These are phyloP conservation scores for Drosophila carrolli DNA, from an alignment of 1,140 invertebrate species.

Conservation along the genomic window DNA sequence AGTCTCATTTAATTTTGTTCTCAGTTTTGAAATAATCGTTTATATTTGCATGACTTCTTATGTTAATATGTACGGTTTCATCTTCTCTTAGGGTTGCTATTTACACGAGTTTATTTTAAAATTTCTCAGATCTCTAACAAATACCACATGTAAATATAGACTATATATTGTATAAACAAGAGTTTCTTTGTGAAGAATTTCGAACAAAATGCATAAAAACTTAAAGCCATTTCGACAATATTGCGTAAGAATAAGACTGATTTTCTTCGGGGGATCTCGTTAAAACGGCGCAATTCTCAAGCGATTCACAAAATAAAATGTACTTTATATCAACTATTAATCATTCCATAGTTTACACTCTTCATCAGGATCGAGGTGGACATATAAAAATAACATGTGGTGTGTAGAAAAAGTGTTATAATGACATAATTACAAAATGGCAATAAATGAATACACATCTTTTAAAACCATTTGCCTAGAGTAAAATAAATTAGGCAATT, in stretches of 20 bases:
- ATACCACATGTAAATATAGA: constrained; percentile 63
- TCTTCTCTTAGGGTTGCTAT: constrained; percentile 65
- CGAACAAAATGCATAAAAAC: constrained; percentile 46
- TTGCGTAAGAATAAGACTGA: constrained; percentile 36
- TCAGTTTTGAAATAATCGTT: constrained; percentile 49
- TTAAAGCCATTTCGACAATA: constrained; percentile 45
- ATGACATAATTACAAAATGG: constrained; percentile 72
- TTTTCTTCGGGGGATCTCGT: constrained; percentile 15
- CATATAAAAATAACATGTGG: constrained; percentile 47
- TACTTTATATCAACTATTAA: constrained; percentile 17
- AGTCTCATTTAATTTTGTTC: neutral
- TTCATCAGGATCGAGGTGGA: constrained; percentile 14
- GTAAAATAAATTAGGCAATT: constrained; percentile 80
- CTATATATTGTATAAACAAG: constrained; percentile 62
- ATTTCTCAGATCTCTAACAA: constrained; percentile 75
- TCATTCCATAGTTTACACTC: constrained; percentile 41
- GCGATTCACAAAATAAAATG: constrained; percentile 28
- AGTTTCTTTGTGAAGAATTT: constrained; percentile 53
- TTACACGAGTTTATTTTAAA: constrained; percentile 79
- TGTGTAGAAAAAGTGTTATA: constrained; percentile 51
- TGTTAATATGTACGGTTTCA: constrained; percentile 68
- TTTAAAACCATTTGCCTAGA: constrained; percentile 52
- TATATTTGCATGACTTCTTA: constrained; percentile 68
- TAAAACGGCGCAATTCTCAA: constrained; percentile 38
- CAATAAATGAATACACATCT: constrained; percentile 45